Base-by-base conservation (phyloP, 2,888 invertebrate species). In the Agrotis segetum region DNA sequence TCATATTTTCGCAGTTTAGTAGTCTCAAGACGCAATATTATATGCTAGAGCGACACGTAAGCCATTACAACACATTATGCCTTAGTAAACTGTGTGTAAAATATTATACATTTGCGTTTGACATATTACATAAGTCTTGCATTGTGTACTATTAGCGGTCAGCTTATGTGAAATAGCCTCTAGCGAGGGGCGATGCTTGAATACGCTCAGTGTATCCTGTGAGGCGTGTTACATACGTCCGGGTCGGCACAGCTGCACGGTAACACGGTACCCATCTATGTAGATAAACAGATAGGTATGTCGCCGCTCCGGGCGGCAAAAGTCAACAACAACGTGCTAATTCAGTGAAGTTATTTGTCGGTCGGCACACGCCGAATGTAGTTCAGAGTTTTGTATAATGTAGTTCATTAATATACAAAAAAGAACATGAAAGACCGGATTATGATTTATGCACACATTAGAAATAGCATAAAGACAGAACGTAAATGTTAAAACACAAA, bases 1-100 rank as follows among this genome's bases (percentile, higher is more conserved):
- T 24, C 52, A 67, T 55, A 81, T 55, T 67, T 75, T 75, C 47
- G 17, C 40, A 29, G 59, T 77, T 68, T 59, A 77, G 52, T 67
- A 67, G 68, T 59, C 49, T 67, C 59, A 3, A 50, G 76, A 50
- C 50, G 50, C 53, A 68, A 55, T 75, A 47, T 60, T 63, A 60
- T 59, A 47, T 52, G 53, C 40, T 24, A 67, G 50, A 60, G 13
- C 2, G 44, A 58, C 67, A 74, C 61, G 67, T 58, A 63, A 59
- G 59, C 59, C 46, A 62, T 80, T 80, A 67, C 47, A 53, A 5
- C 17, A 76, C 24, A 63, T 74, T 56, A 60, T n/a, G 65, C 52
- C 29, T 74, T 58, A 74, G 46, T 74, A 53, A 58, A 44, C 44
- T 74, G 29, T 19, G 29, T 19, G 50, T 56, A 56, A 79, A 65